Percentiles rank a stretch among this genome's conserved stretches.
Conservation (phyloP, 2,113 vertebrate species). For the Oceanodroma tethys region DNA sequence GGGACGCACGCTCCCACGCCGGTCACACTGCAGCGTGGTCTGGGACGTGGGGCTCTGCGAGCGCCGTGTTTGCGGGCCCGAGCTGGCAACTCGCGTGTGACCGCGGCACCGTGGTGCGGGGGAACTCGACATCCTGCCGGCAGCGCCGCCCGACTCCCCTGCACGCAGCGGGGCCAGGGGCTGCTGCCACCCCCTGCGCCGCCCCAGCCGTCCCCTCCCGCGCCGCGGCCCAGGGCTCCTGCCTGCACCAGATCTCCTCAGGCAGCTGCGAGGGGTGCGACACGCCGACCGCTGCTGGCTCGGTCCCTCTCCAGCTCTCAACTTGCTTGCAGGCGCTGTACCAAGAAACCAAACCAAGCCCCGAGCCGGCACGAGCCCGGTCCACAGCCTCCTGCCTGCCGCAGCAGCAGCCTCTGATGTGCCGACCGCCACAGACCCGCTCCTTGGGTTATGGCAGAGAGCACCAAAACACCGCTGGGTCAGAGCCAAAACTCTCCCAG, state of each 20-base stretch:
- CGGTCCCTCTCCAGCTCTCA: not conserved
- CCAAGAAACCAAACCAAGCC: not conserved
- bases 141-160: no score
- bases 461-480: not conserved
- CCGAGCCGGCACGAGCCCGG: rapidly evolving
- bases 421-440: not conserved
- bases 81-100: not conserved
- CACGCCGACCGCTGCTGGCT: not conserved
- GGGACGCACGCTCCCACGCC: rapidly evolving
- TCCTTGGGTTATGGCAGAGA: not conserved
- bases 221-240: not conserved
- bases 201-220: not conserved
- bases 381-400: not conserved
- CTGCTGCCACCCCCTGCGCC: not conserved
- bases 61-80: rapidly evolving
- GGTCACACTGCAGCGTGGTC: rapidly evolving
- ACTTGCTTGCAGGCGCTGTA: not conserved
- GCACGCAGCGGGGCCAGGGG: not conserved
- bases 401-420: not conserved
- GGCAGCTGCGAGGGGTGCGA: not conserved
- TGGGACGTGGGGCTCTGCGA: rapidly evolving
- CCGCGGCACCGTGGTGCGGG: rapidly evolving
- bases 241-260: not conserved
- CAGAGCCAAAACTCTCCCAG: not conserved
- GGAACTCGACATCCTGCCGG: not conserved